These are phyloP conservation scores for Archocentrus centrarchus DNA, from an alignment of 2,113 vertebrate species.

Conservation along the genomic window DNA sequence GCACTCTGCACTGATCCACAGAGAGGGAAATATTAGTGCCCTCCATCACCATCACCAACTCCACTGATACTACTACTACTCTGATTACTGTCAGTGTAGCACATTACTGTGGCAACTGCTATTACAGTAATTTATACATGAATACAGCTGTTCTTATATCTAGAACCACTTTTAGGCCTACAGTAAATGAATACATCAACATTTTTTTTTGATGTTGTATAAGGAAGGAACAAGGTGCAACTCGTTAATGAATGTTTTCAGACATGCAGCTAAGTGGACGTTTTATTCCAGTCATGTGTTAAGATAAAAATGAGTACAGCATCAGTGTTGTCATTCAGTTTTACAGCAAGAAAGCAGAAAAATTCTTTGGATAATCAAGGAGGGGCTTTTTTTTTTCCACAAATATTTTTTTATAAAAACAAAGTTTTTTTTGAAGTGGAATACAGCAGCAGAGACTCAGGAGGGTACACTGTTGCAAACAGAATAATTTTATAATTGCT, in stretches of 20 bases:
- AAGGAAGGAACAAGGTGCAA: neutral
- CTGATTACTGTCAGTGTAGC: conserved; percentile 30
- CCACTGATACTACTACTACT: conserved; percentile 23
- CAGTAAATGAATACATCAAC: neutral
- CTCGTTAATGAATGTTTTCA: no score
- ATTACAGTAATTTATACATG: no score
- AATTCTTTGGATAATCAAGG: no score
- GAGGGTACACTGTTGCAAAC: no score
- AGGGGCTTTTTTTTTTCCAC: no score
- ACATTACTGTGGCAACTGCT: neutral
- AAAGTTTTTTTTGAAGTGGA: neutral
- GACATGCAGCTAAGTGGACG: neutral
- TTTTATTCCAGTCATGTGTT: neutral
- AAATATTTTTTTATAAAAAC: neutral
- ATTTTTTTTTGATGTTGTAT: neutral
- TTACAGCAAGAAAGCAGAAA: neutral
- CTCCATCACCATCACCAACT: conserved; percentile 59
- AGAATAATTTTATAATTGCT: neutral
- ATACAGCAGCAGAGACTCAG: neutral
- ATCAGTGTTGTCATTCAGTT: neutral
- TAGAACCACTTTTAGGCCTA: neutral
- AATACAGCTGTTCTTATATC: neutral
- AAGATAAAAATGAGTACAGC: neutral
- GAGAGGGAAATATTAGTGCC: conserved; percentile 66
- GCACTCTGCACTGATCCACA: conserved; percentile 64